phyloP scores from a whole-genome alignment of 1,140 invertebrate genomes.

The Branchinecta lynchi region DNA sequence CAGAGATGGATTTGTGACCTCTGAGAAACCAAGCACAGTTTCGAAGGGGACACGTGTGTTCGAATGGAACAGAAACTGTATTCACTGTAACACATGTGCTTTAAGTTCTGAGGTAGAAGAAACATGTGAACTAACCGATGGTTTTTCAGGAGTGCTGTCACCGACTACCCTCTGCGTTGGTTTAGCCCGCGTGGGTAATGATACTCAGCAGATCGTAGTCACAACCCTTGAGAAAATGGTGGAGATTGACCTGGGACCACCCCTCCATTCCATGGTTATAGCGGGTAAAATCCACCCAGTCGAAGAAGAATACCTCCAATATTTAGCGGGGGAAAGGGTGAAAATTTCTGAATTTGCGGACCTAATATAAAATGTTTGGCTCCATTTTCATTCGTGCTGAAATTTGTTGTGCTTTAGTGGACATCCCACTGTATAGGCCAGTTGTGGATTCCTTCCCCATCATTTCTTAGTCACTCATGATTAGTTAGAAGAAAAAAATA shows the following conservation, averaged over 20 bases:
- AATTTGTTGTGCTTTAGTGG: too few species aligned
- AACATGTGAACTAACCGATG: conserved; percentile 19
- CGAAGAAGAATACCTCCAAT: conserved; percentile 45
- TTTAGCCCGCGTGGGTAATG: conserved; percentile 71
- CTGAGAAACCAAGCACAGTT: too few species aligned
- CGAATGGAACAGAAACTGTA: too few species aligned
- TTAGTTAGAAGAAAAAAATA: too few species aligned
- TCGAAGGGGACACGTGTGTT: too few species aligned
- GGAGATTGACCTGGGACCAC: conserved; percentile 59
- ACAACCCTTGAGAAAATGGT: conserved; percentile 57
- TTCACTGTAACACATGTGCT: too few species aligned
- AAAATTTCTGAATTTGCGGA: background rate
- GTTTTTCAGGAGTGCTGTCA: conserved; percentile 35
- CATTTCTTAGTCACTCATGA: too few species aligned
- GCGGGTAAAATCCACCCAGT: conserved; percentile 71
- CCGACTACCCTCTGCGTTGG: conserved; percentile 55
- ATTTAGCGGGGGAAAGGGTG: background rate
- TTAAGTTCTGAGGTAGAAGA: background rate
- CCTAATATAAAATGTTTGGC: background rate
- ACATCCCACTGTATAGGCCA: too few species aligned
- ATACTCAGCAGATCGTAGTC: conserved; percentile 60
- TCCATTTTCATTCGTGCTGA: too few species aligned
- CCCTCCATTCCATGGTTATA: conserved; percentile 86
- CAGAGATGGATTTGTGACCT: too few species aligned
- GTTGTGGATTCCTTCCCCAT: too few species aligned